Percentiles rank a stretch among this genome's conserved stretches.
Conservation (phyloP, 2,888 invertebrate genomes). For the Macrophya annulata region DNA sequence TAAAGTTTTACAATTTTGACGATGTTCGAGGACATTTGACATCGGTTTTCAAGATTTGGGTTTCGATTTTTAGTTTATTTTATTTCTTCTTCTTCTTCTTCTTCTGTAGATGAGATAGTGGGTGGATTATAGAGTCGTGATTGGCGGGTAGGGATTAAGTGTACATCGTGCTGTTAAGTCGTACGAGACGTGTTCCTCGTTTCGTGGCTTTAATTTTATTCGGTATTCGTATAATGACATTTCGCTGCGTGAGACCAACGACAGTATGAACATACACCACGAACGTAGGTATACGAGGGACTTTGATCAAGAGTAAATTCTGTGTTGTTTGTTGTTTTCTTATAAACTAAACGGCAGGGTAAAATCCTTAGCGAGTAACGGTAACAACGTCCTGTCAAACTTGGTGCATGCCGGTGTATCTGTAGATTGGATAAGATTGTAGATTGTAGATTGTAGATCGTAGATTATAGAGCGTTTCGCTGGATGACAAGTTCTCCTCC, state of each 20-base stretch:
- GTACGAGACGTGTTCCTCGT: conserved; percentile 50
- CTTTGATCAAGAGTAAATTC: background rate
- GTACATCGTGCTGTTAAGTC: conserved; percentile 25
- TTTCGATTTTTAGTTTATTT: background rate
- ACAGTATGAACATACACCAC: background rate
- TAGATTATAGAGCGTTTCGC: conserved; percentile 15
- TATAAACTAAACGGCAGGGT: background rate
- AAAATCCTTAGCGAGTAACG: conserved; percentile 20
- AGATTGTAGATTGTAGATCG: conserved; percentile 43
- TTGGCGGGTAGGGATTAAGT: conserved; percentile 39
- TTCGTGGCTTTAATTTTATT: conserved; percentile 40
- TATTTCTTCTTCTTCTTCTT: background rate
- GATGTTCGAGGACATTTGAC: conserved; percentile 1
- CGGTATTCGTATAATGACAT: conserved; percentile 36
- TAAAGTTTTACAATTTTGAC: background rate
- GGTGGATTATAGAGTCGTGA: conserved; percentile 48
- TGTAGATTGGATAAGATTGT: conserved; percentile 48
- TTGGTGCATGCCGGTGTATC: background rate
- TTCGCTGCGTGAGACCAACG: conserved; percentile 25
- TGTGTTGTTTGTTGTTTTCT: conserved; percentile 31
- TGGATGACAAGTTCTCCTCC: conserved; percentile 24
- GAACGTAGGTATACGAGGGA: background rate
- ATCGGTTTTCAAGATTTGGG: conserved; percentile 7
- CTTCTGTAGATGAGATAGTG: background rate
- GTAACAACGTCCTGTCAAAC: conserved; percentile 20